A percentile compares a stretch with the other conserved stretches of the same genome.
Conservation (phyloP, 2,797 vertebrate genomes). For the Alouatta caraya region DNA sequence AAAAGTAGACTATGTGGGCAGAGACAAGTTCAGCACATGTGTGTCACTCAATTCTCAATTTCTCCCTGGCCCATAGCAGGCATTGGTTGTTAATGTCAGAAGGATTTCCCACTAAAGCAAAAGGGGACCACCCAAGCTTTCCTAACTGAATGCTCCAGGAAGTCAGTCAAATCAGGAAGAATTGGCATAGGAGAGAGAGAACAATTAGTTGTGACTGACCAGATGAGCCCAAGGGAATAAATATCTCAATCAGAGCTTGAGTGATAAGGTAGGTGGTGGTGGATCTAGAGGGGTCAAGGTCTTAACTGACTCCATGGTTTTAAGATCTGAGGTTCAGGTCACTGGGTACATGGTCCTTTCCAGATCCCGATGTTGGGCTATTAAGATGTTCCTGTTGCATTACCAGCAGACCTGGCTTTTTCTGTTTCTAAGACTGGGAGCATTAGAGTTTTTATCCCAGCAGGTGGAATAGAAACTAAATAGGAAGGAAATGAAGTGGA, state of each 20-base stretch:
- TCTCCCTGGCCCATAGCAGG: neutral
- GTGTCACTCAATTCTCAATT: neutral
- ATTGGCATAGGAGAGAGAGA: neutral
- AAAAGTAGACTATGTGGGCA: neutral
- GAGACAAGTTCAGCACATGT: neutral
- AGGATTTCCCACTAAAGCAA: neutral
- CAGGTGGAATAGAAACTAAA: neutral
- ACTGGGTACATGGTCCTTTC: neutral
- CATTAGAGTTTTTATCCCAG: neutral
- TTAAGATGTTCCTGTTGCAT: neutral
- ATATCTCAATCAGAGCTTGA: neutral
- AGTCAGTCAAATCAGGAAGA: neutral
- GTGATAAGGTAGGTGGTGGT: neutral
- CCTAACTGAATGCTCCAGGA: neutral
- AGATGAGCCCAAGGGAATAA: neutral
- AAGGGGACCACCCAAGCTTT: neutral
- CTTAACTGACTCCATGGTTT: neutral
- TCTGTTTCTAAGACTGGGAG: neutral
- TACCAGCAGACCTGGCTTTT: neutral
- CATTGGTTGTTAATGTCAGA: neutral
- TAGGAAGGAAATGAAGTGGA: neutral
- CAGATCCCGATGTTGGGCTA: neutral
- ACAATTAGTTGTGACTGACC: neutral
- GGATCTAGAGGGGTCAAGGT: neutral
- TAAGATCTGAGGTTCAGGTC: neutral